Conservation (phyloP, 2,113 vertebrate genomes). For the Aptenodytes forsteri region DNA sequence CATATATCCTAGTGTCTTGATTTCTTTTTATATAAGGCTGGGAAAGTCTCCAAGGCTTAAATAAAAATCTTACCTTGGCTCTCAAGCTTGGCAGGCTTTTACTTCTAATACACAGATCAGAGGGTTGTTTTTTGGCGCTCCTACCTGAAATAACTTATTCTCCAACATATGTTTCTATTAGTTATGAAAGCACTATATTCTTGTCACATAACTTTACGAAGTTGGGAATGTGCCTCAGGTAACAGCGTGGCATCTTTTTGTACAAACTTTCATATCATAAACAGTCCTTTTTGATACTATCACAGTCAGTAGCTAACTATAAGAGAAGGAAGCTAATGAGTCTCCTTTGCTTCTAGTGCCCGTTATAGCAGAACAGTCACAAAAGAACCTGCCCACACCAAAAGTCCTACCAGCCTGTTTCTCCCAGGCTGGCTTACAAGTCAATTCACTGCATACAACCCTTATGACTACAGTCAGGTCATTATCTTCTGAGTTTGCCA, state of each 20-base stretch:
- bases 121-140: neutral
- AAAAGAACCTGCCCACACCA: neutral
- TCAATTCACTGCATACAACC: neutral
- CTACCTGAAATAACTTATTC: neutral
- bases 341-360: neutral
- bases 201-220: neutral
- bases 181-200: neutral
- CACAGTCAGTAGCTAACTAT: neutral
- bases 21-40: neutral
- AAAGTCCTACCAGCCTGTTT: neutral
- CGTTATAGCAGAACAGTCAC: neutral
- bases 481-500: neutral
- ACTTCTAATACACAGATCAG: neutral
- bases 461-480: too few species aligned
- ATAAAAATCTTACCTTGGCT: neutral
- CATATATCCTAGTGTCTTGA: neutral
- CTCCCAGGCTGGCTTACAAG: neutral
- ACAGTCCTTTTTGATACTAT: neutral
- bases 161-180: neutral
- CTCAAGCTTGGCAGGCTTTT: slow-evolving; percentile 15
- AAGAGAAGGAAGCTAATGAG: neutral
- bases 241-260: neutral
- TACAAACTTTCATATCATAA: neutral
- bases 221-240: neutral
- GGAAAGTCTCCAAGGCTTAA: slow-evolving; percentile 19